Evolutionary conservation across 2,888 invertebrate genomes (phyloP).

Genomic region (Eubasilissa splendida): DNA sequence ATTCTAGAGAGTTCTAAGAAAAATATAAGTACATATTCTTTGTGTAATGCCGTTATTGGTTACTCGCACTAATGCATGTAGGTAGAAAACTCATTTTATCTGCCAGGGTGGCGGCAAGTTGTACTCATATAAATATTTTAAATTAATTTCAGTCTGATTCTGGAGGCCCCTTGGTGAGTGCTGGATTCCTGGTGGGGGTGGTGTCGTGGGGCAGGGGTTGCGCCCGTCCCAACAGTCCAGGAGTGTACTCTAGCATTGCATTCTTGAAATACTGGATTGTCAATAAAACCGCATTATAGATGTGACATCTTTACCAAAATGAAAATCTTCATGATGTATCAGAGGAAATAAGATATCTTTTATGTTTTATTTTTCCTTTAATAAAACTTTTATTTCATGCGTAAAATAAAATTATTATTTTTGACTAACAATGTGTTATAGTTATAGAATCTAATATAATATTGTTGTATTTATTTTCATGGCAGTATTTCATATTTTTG

Average conservation of each 20-base stretch:
- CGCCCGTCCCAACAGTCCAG: slow-evolving; percentile 59
- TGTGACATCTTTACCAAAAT: slow-evolving; percentile 1
- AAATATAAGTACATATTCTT: too few species aligned
- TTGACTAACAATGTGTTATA: too few species aligned
- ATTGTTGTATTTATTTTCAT: too few species aligned
- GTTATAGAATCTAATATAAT: too few species aligned
- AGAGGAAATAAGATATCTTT: too few species aligned
- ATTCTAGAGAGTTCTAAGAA: too few species aligned
- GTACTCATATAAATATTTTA: background rate
- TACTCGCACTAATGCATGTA: background rate
- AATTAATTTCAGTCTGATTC: slow-evolving; percentile 44
- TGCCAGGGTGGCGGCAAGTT: background rate
- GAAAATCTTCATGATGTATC: background rate
- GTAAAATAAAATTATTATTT: too few species aligned
- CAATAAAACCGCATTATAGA: slow-evolving; percentile 1
- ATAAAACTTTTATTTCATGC: too few species aligned
- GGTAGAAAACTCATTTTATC: too few species aligned
- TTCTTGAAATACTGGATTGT: slow-evolving; percentile 39
- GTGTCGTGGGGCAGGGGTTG: slow-evolving; percentile 58
- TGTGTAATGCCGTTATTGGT: background rate
- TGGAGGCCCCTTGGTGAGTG: slow-evolving; percentile 54
- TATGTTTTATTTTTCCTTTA: too few species aligned
- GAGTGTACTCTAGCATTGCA: slow-evolving; percentile 60
- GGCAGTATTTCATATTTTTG: too few species aligned
- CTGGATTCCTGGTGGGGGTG: slow-evolving; percentile 49